Evolutionary conservation across 2,888 invertebrate species (phyloP), one percentile per base, ranked within the genome.

Genomic region (Cryptus armator): DNA sequence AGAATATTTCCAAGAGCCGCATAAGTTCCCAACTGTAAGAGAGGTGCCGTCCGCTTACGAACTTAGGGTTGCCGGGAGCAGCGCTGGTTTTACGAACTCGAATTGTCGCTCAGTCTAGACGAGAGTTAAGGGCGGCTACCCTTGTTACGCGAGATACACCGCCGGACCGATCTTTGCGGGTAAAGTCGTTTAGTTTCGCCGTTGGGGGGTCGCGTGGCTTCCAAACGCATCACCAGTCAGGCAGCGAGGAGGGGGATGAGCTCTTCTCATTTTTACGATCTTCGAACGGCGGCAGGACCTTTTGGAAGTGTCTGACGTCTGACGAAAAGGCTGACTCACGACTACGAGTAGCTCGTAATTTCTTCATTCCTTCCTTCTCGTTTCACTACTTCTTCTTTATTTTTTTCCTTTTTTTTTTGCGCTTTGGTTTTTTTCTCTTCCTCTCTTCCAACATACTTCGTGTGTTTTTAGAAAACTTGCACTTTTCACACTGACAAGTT

Each of bases 231-330:
- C 53, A 29, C 59, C 29, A 62, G 32, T 6, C 29, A 6, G 32
- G 2, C 59, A 5, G 29, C 1, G 14, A 4, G 32, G 3, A 24
- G 43, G 75, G 76, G 81, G 48, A 74, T 37, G 78, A 43, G 53
- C 56, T 78, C 70, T 66, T 78, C 79, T 83, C 56, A 71, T 71
- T 86, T 87, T 87, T 87, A 87, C 86, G 87, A 86, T 83, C 86
- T 81, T 86, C 70, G 83, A 86, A 71, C 77, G 71, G 16, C 76
- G 59, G n/a, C 64, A 59, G 75, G 70, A 53, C 79, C 79, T 85
- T 59, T 71, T n/a, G 51, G 71, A 76, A 85, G 85, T 82, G 82
- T 85, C 79, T 85, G 78, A 78, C 78, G 81, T 85, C 78, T 72
- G 77, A 82, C 76, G 70, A 14, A 82, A 85, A 85, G 72, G 82